Percentiles rank a stretch among this genome's conserved stretches.
phyloP scores from a whole-genome alignment of 2,888 invertebrate genomes.

The Drosophila subquinaria region DNA sequence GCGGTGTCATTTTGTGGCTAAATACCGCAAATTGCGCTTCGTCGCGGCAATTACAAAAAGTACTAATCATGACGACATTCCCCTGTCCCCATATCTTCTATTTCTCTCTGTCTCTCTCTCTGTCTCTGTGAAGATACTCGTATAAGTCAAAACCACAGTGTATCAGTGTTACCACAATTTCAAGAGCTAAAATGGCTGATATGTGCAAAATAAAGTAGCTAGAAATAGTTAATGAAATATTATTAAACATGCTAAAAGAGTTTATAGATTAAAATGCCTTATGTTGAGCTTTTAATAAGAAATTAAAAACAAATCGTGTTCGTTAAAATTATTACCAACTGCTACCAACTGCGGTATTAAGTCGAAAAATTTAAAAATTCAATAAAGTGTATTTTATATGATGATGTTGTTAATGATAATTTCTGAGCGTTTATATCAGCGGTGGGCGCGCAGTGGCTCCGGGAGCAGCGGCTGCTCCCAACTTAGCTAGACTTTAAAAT shows the following conservation, averaged over 20 bases:
- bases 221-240: neutral
- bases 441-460: too few relatives aligned
- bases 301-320: too few relatives aligned
- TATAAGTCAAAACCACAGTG: slow-evolving; percentile 23
- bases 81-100: slow-evolving; percentile 20
- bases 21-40: slow-evolving; percentile 79
- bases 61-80: slow-evolving; percentile 66
- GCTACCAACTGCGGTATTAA: too few relatives aligned
- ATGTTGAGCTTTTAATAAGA: too few relatives aligned
- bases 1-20: slow-evolving; percentile 74
- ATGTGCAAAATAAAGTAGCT: neutral
- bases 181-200: neutral
- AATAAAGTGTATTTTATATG: too few relatives aligned
- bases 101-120: neutral
- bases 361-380: too few relatives aligned
- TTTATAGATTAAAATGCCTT: too few relatives aligned
- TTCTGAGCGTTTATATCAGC: too few relatives aligned
- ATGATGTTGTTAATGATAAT: too few relatives aligned
- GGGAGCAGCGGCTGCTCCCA: too few relatives aligned
- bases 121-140: neutral
- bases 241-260: neutral
- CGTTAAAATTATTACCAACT: too few relatives aligned
- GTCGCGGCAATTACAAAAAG: slow-evolving; percentile 76
- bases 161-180: slow-evolving; percentile 10
- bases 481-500: too few relatives aligned